Evolutionary conservation across 2,113 vertebrate species (phyloP), one percentile per base, ranked within the genome.

Genomic region (Channa argus): DNA sequence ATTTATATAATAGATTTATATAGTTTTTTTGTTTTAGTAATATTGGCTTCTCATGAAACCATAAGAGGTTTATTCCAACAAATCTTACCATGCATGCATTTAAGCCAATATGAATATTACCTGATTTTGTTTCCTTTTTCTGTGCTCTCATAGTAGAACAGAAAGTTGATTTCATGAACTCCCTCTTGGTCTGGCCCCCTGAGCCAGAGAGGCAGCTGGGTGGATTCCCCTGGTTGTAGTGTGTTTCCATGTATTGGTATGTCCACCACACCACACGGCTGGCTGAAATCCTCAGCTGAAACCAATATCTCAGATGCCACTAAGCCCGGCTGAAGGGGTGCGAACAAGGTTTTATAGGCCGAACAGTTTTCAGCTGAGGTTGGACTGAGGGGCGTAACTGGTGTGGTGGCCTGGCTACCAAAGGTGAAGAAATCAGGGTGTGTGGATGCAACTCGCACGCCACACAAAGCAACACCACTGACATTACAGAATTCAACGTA

Each of bases 91-190:
- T 24, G 24, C 24, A 24, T 24, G 24, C 24, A 24, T 24, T 24
- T 24, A 24, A 24, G 24, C 24, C 24, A 24, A 24, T 24, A 24
- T 24, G 24, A 24, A 24, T 1, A 89, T 79, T 92, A 99, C 98
- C 95, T 94, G 93, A 97, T 94, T 88, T 95, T 96, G 67, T 94
- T 94, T 41, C 95, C 94, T 79, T 93, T 97, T 88, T 95, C 94
- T 85, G 94, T 86, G 90, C 95, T 96, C 90, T 99, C 96, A 2
- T 99, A 99, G 83, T 99, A 99, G 93, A 99, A 99, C 34, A 99
- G 93, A 88, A 99, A 98, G 87, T 97, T 97, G 91, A 99, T 99
- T 93, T 99, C 98, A 80, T 99, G 98, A 71, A 99, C 98, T 14
- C 98, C 98, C 90, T 99, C 98, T 82, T 94, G 94, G 87, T 99